Evolutionary conservation across 30 jellyfish, hydroid and myxozoan genomes (phyloP).

Genomic region (Aurelia sp.): DNA sequence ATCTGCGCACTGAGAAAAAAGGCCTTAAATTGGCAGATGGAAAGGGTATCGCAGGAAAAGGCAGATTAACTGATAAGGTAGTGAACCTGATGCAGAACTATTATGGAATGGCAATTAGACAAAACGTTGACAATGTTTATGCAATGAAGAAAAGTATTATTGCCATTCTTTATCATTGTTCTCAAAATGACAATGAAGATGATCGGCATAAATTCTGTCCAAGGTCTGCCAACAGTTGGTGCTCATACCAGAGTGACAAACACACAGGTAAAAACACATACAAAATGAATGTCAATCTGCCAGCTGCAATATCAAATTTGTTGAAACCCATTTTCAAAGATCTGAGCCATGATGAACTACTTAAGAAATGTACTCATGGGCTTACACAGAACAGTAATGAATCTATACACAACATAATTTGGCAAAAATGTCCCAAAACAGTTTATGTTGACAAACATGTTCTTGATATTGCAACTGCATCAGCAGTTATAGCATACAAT

Average conservation of each 20-base stretch:
- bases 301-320: not conserved
- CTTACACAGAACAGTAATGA: constrained; percentile 1
- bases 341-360: not conserved
- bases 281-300: not conserved
- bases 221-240: no score
- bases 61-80: no score
- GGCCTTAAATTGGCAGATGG: no score
- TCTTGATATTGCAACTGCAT: constrained; percentile 7
- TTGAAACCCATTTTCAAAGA: not conserved
- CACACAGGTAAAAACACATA: not conserved
- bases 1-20: no score
- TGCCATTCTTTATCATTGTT: constrained; percentile 1
- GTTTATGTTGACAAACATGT: constrained; percentile 10
- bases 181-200: no score
- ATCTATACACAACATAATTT: not conserved
- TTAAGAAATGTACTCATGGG: not conserved
- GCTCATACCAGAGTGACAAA: not conserved
- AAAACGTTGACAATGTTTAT: no score
- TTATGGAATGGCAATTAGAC: no score
- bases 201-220: no score
- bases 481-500: constrained; percentile 4
- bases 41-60: no score
- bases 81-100: no score
- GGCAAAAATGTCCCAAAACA: not conserved
- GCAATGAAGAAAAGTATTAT: not conserved